Conservation (phyloP, 2,797 vertebrate genomes). For the Phataginus tricuspis region DNA sequence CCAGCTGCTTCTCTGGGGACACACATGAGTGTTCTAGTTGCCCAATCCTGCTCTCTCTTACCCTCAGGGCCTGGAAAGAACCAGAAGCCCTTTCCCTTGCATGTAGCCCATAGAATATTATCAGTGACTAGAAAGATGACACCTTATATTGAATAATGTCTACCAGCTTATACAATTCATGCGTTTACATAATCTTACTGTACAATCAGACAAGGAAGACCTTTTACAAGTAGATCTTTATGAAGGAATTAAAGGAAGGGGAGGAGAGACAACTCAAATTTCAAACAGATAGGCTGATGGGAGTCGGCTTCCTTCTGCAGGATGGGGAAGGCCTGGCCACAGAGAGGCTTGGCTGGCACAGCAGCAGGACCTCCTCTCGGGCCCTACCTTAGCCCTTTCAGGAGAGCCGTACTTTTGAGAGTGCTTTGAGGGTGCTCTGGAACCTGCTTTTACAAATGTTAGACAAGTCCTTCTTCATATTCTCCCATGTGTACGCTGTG, state of each 20-base stretch:
- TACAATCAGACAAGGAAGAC: background rate
- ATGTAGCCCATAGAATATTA: background rate
- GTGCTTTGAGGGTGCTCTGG: background rate
- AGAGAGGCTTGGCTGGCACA: background rate
- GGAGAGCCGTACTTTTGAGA: background rate
- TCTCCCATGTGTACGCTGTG: background rate
- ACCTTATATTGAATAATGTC: background rate
- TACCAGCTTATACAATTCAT: background rate
- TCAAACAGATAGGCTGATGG: background rate
- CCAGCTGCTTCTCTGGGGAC: background rate
- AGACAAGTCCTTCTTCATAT: background rate
- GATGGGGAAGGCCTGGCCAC: background rate
- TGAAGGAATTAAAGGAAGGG: background rate
- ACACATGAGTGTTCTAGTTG: background rate
- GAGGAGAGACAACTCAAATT: background rate
- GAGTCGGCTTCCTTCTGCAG: background rate
- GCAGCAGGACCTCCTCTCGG: rapidly evolving
- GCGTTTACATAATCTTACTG: background rate
- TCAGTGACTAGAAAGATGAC: background rate
- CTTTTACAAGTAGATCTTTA: background rate
- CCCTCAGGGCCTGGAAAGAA: background rate
- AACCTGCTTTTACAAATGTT: background rate
- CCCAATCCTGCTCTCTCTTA: rapidly evolving
- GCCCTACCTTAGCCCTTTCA: background rate
- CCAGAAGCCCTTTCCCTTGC: background rate